Percentiles rank a stretch among this genome's conserved stretches.
Conservation (phyloP, 1,140 invertebrate genomes). For the Macrocentrus cingulum region DNA sequence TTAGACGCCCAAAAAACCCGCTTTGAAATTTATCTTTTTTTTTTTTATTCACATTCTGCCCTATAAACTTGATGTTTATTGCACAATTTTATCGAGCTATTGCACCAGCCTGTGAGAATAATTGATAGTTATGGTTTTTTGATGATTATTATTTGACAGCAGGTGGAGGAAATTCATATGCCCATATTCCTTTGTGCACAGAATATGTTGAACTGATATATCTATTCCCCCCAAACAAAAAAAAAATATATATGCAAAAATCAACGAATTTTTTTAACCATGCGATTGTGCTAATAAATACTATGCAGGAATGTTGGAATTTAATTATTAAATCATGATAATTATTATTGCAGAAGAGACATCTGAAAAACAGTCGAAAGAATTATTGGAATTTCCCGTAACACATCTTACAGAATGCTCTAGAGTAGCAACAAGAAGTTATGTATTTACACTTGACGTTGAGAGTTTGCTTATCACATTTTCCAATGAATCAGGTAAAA, state of each 20-base stretch:
- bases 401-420: conserved; percentile 70
- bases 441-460: conserved; percentile 71
- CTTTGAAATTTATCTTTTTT: conserved; percentile 4
- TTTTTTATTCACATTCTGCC: conserved; percentile 5
- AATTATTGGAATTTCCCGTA: conserved; percentile 68
- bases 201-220: no score
- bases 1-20: conserved; percentile 8
- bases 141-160: no score
- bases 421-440: conserved; percentile 66
- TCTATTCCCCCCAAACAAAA: no score
- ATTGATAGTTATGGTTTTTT: not conserved
- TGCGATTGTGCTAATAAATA: no score
- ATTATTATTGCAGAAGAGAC: conserved; percentile 38
- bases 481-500: conserved; percentile 53
- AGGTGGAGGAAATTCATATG: no score
- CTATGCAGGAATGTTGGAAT: no score
- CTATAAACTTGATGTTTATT: not conserved
- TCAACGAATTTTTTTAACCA: no score
- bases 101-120: not conserved
- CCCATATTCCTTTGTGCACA: no score
- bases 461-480: conserved; percentile 64
- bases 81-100: no score
- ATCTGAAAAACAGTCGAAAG: conserved; percentile 36
- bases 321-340: not conserved
- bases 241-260: no score